Percentiles rank a stretch among this genome's conserved stretches.
These are phyloP conservation scores for Prionace glauca DNA, from an alignment of 2,797 vertebrate genomes.

Conservation along the genomic window DNA sequence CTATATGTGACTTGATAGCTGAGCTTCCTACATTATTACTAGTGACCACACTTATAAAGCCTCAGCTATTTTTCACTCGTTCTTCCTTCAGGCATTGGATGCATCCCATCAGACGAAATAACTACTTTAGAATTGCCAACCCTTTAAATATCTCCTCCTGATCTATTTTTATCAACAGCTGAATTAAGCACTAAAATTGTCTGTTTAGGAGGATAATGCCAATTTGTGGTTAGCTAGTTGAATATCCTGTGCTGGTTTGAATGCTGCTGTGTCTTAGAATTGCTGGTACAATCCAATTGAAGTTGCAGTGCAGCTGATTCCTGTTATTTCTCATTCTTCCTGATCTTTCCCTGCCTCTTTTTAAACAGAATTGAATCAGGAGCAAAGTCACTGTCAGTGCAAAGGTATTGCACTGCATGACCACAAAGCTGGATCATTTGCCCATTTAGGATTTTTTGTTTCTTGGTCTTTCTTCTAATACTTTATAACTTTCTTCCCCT, in stretches of 20 bases:
- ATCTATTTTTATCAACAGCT: not conserved
- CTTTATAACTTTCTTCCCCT: not conserved
- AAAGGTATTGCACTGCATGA: not conserved
- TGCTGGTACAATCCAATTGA: constrained; percentile 51
- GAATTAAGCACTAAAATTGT: not conserved
- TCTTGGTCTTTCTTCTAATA: not conserved
- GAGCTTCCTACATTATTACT: not conserved
- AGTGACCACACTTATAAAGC: not conserved
- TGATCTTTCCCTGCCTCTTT: not conserved
- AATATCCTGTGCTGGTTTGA: constrained; percentile 45
- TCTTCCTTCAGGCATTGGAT: not conserved
- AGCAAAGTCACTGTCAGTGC: not conserved
- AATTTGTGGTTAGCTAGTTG: not conserved
- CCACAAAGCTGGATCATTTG: not conserved
- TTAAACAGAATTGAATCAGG: not conserved
- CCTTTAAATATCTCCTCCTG: not conserved
- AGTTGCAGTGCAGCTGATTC: constrained; percentile 50
- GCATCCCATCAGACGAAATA: not conserved
- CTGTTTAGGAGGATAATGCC: not conserved
- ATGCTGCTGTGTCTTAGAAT: constrained; percentile 48
- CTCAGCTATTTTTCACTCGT: not conserved
- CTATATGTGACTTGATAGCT: not conserved
- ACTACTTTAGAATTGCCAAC: not conserved
- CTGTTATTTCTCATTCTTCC: not conserved
- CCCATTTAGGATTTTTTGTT: not conserved